Evolutionary conservation across 2,888 invertebrate species (phyloP).

Genomic region (Tridacna gigas): DNA sequence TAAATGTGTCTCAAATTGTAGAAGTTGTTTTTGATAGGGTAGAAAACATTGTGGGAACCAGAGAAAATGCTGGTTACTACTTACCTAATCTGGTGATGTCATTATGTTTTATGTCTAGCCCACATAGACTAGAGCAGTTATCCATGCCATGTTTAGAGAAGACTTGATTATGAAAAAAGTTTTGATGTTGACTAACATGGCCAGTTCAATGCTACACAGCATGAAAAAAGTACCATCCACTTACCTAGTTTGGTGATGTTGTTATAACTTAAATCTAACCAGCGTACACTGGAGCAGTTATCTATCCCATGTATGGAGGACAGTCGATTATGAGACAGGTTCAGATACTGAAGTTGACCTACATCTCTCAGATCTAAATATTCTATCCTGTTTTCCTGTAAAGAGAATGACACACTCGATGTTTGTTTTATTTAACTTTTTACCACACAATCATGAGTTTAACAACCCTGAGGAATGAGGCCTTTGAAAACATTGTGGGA

Average conservation of each 20-base stretch:
- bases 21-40: too few species aligned
- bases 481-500: too few species aligned
- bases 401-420: neutral
- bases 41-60: too few species aligned
- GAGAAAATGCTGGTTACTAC: too few species aligned
- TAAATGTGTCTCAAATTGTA: too few species aligned
- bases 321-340: conserved; percentile 80
- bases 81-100: conserved; percentile 79
- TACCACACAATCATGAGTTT: neutral
- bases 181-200: conserved; percentile 73
- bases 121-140: conserved; percentile 50
- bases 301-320: conserved; percentile 80
- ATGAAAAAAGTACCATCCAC: neutral
- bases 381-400: conserved; percentile 78
- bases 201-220: conserved; percentile 22
- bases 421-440: neutral
- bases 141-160: neutral
- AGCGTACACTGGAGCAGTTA: conserved; percentile 78
- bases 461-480: too few species aligned
- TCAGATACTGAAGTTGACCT: conserved; percentile 74
- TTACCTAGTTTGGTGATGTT: conserved; percentile 80
- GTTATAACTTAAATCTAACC: conserved; percentile 80
- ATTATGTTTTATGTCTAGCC: conserved; percentile 76
- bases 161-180: conserved; percentile 77
- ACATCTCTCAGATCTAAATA: conserved; percentile 78